Percentiles rank a stretch among this genome's conserved stretches.
Evolutionary conservation across 2,113 vertebrate genomes (phyloP).

Genomic region (Andinoacara biseriatus): DNA sequence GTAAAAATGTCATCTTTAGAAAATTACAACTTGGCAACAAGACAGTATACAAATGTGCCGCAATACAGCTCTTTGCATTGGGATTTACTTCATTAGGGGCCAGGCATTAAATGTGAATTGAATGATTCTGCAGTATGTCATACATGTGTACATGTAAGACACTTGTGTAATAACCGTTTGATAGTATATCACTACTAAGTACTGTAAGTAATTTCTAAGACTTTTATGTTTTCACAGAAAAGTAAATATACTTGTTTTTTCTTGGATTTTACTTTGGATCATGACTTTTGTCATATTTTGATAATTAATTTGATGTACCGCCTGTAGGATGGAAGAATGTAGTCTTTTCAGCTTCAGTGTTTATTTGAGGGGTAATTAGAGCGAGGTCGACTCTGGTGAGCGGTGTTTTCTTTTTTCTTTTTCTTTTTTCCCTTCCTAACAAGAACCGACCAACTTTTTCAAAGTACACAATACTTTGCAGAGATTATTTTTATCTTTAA

Average conservation of each 20-base stretch:
- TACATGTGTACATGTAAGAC: background rate
- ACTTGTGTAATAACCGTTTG: background rate
- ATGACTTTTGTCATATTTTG: constrained; percentile 8
- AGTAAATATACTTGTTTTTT: background rate
- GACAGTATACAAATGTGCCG: constrained; percentile 18
- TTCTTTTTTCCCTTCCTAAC: background rate
- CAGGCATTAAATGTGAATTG: background rate
- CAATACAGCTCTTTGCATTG: background rate
- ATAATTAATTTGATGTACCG: background rate
- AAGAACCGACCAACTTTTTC: background rate
- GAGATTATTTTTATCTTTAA: background rate
- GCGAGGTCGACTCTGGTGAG: background rate
- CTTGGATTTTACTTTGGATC: background rate
- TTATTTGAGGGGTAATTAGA: background rate
- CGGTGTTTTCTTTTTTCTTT: background rate
- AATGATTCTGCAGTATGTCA: background rate
- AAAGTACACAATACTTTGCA: background rate
- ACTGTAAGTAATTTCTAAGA: background rate
- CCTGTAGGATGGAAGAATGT: background rate
- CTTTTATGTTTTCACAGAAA: background rate
- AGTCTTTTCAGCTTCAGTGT: background rate
- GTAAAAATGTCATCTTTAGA: constrained; percentile 48
- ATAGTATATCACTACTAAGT: background rate
- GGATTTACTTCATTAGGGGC: background rate
- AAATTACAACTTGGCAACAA: constrained; percentile 52